Evolutionary conservation across 2,888 invertebrate genomes (phyloP).

Genomic region (Acheta domesticus): DNA sequence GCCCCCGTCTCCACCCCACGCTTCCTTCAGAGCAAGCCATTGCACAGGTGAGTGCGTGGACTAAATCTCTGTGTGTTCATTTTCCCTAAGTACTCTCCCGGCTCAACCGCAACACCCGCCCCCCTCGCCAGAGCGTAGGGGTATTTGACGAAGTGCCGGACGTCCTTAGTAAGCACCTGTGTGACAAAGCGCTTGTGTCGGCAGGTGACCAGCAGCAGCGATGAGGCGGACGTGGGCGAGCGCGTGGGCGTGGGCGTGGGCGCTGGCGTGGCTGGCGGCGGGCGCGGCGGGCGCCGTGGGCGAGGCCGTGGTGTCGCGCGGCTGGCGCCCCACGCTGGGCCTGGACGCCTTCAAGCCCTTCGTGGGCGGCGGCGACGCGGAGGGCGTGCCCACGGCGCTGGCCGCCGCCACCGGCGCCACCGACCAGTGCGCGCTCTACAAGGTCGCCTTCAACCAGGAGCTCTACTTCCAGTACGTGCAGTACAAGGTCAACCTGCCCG

Average conservation of each 20-base stretch:
- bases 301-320: slow-evolving; percentile 18
- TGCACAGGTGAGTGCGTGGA: no score
- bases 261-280: background rate
- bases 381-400: background rate
- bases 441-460: slow-evolving; percentile 65
- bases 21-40: no score
- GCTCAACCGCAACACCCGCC: no score
- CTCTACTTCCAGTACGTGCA: slow-evolving; percentile 65
- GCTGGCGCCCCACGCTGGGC: slow-evolving; percentile 3
- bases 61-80: no score
- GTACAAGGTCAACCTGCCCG: slow-evolving; percentile 68
- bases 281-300: background rate
- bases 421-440: slow-evolving; percentile 65
- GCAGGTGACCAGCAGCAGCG: no score
- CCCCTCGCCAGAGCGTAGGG: no score
- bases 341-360: background rate
- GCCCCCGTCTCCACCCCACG: no score
- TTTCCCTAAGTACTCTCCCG: no score
- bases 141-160: no score
- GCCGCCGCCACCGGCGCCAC: slow-evolving; percentile 37
- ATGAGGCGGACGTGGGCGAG: no score
- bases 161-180: no score
- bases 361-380: background rate
- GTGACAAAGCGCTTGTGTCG: no score
- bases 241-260: background rate